phyloP scores from a whole-genome alignment of 2,113 vertebrate species.

The Mirza zaza region DNA sequence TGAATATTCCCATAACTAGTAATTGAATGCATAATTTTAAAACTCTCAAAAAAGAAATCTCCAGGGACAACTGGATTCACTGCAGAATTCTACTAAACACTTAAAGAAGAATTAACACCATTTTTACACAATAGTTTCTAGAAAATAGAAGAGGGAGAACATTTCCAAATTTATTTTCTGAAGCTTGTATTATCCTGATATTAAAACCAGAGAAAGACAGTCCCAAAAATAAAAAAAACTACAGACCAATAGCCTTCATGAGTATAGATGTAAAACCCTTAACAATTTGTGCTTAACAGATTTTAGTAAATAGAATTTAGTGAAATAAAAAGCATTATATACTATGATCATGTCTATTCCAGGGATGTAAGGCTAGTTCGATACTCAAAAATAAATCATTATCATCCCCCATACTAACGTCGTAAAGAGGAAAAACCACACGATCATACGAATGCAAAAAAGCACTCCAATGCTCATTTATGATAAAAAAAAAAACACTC shows the following conservation, averaged over 20 bases:
- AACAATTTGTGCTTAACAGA: too few species aligned
- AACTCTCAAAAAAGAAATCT: neutral
- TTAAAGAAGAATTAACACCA: neutral
- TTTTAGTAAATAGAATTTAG: neutral
- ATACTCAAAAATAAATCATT: neutral
- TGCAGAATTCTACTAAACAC: neutral
- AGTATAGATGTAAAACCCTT: neutral
- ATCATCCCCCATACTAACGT: neutral
- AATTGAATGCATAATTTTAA: neutral
- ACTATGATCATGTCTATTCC: neutral
- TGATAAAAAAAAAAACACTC: neutral
- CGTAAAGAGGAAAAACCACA: neutral
- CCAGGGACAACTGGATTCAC: neutral
- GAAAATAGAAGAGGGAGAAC: neutral
- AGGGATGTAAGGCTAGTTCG: neutral
- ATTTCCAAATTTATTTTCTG: neutral
- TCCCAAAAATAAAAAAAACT: neutral
- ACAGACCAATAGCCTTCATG: neutral
- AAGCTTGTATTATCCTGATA: neutral
- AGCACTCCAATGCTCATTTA: neutral
- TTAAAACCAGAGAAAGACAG: neutral
- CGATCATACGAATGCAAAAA: rapidly evolving
- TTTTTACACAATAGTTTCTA: neutral
- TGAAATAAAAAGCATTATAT: neutral
- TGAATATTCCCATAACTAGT: neutral